These are phyloP conservation scores for Zygothrica quintamaculata DNA, from an alignment of 2,888 invertebrate genomes.

Conservation along the genomic window DNA sequence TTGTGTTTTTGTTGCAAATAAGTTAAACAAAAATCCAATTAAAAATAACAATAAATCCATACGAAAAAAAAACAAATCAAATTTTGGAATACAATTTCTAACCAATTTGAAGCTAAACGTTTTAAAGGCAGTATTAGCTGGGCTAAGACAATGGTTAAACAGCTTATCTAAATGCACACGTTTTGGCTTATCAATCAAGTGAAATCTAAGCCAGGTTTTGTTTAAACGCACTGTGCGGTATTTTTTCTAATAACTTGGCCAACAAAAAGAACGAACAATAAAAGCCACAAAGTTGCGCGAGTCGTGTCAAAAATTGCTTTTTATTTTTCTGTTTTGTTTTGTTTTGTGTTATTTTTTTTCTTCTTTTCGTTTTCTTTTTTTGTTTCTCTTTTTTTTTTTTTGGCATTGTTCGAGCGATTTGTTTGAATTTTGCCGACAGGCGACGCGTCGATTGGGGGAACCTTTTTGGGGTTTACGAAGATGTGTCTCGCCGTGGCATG, in stretches of 20 bases:
- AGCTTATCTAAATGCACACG: constrained; percentile 53
- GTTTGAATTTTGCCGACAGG: constrained; percentile 75
- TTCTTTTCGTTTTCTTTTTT: constrained; percentile 29
- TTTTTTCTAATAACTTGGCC: constrained; percentile 51
- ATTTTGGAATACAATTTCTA: too few relatives aligned
- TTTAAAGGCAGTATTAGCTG: constrained; percentile 17
- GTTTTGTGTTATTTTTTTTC: constrained; percentile 17
- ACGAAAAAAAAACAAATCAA: too few relatives aligned
- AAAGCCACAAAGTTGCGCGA: constrained; percentile 59
- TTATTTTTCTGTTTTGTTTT: constrained; percentile 32
- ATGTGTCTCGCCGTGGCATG: constrained; percentile 62
- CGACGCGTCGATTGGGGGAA: constrained; percentile 54
- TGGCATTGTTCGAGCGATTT: constrained; percentile 77
- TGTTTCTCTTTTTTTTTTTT: constrained; percentile 37
- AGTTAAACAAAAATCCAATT: not conserved
- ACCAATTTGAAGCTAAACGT: constrained; percentile 2
- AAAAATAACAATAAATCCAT: not conserved
- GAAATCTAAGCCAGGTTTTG: constrained; percentile 64
- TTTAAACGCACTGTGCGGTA: constrained; percentile 43
- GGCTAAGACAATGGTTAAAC: constrained; percentile 32
- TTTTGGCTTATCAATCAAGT: constrained; percentile 72
- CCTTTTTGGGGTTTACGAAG: constrained; percentile 49
- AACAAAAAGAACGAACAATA: constrained; percentile 26
- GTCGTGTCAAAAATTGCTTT: constrained; percentile 72
- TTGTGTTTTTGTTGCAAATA: too few relatives aligned